Conservation (phyloP, 2,113 vertebrate genomes). For the Zapornia atra region DNA sequence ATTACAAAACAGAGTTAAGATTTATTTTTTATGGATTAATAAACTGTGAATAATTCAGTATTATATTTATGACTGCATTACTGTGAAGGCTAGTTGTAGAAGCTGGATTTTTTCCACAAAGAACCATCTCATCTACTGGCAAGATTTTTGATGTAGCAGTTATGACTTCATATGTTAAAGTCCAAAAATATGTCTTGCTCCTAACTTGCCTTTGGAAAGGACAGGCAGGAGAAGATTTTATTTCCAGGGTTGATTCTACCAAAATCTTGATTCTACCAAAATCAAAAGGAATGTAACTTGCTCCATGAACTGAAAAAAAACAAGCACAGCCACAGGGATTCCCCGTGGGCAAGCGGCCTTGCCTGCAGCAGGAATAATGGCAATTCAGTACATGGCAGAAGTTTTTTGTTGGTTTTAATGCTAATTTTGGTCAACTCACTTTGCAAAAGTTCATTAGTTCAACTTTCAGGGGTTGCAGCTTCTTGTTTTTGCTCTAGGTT, state of each 20-base stretch:
- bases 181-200: neutral
- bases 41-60: neutral
- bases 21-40: neutral
- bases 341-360: neutral
- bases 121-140: neutral
- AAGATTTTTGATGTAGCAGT: neutral
- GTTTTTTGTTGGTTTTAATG: neutral
- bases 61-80: neutral
- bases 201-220: neutral
- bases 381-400: neutral
- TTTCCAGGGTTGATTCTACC: neutral
- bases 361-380: neutral
- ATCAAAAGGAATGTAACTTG: neutral
- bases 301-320: neutral
- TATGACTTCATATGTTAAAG: neutral
- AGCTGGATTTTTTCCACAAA: neutral
- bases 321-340: neutral
- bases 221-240: neutral
- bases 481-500: neutral
- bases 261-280: neutral
- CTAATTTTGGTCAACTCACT: neutral
- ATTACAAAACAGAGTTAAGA: neutral
- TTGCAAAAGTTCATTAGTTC: constrained; percentile 8
- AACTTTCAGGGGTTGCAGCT: neutral
- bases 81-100: neutral